Evolutionary conservation across 2,797 vertebrate genomes (phyloP).

Genomic region (Falco novaeseelandiae): DNA sequence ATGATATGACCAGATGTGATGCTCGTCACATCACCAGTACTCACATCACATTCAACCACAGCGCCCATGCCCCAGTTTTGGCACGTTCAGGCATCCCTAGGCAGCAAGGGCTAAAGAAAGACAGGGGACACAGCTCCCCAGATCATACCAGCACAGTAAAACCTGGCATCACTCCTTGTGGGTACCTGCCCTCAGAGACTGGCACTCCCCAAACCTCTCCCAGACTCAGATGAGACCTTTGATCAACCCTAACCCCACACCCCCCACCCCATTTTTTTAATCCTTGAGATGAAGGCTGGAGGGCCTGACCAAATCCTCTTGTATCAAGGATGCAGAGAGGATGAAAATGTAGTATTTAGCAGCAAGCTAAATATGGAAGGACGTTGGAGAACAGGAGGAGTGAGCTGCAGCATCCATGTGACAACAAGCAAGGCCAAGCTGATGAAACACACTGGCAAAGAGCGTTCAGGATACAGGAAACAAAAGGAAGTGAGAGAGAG

Average conservation of each 20-base stretch:
- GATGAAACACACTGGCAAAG: background rate
- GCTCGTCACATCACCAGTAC: background rate
- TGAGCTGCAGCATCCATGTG: background rate
- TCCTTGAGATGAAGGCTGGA: background rate
- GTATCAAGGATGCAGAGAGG: background rate
- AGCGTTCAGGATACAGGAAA: background rate
- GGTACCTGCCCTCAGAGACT: background rate
- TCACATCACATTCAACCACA: background rate
- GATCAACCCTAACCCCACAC: background rate
- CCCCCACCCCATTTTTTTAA: fast-evolving
- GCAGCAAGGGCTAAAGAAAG: background rate
- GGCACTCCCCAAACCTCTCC: background rate
- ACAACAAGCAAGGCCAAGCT: background rate
- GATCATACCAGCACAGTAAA: background rate
- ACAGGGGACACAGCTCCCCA: background rate
- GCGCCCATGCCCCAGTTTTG: fast-evolving
- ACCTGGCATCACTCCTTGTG: background rate
- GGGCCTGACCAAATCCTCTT: background rate
- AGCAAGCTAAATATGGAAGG: background rate
- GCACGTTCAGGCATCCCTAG: background rate
- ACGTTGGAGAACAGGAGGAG: background rate
- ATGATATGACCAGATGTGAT: background rate
- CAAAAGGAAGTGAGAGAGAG: background rate
- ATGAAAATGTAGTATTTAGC: background rate
- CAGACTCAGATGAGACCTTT: background rate